Conservation (phyloP, 2,888 invertebrate species). For the Pseudoips prasinana region DNA sequence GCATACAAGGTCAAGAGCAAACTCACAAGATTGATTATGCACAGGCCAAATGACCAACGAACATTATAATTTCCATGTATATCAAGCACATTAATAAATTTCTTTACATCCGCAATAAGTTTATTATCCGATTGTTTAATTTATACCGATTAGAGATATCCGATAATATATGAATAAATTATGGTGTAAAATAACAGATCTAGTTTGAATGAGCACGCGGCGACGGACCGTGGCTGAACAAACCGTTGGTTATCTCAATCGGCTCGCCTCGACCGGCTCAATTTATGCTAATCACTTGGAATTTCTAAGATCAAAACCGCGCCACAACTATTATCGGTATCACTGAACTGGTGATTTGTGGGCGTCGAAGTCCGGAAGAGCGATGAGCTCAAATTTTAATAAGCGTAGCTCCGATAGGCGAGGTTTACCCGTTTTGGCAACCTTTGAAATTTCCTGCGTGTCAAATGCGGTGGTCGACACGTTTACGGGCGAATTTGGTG, state of each 20-base stretch:
- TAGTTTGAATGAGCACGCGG: constrained; percentile 32
- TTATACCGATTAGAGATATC: constrained; percentile 25
- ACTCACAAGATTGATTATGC: constrained; percentile 45
- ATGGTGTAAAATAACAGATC: constrained; percentile 28
- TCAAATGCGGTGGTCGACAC: constrained; percentile 41
- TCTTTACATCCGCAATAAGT: constrained; percentile 23
- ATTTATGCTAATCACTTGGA: constrained; percentile 58
- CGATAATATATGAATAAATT: constrained; percentile 36
- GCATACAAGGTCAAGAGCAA: constrained; percentile 58
- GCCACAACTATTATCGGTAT: constrained; percentile 40
- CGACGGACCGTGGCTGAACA: constrained; percentile 29
- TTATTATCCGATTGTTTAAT: constrained; percentile 17
- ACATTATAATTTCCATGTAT: constrained; percentile 22
- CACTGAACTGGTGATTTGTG: constrained; percentile 50
- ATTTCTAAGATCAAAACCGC: constrained; percentile 49
- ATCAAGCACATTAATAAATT: constrained; percentile 14
- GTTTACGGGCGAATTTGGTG: constrained; percentile 46
- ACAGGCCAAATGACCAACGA: constrained; percentile 34
- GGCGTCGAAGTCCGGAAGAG: constrained; percentile 55
- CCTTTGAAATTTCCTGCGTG: constrained; percentile 51
- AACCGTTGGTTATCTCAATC: constrained; percentile 50
- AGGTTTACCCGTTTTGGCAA: constrained; percentile 51
- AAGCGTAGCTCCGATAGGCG: constrained; percentile 33
- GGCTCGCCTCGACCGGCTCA: constrained; percentile 45
- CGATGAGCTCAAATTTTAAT: constrained; percentile 47